A percentile compares a stretch with the other conserved stretches of the same genome.
Evolutionary conservation across 2,113 vertebrate genomes (phyloP).

Genomic region (Perccottus glenii): DNA sequence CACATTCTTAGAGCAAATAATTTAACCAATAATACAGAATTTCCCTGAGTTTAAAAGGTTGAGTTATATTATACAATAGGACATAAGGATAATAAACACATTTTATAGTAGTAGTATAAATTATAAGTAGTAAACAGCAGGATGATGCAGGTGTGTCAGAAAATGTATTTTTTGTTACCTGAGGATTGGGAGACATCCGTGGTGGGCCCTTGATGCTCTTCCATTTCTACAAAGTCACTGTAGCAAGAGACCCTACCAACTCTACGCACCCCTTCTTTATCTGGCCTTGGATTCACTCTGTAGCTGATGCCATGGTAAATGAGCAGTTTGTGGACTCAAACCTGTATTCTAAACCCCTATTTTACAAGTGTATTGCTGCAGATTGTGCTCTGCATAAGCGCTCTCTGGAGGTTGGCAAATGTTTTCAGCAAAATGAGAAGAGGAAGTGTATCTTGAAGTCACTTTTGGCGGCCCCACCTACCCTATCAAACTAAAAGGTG

Average conservation of each 20-base stretch:
- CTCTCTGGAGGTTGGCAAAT: slow-evolving; percentile 70
- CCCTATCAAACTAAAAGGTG: slow-evolving; percentile 38
- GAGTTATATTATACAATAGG: too few species aligned
- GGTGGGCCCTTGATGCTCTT: slow-evolving; percentile 46
- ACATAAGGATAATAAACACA: too few species aligned
- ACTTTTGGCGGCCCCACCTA: slow-evolving; percentile 69
- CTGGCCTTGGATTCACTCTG: slow-evolving; percentile 5
- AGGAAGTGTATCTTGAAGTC: slow-evolving; percentile 77
- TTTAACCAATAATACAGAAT: too few species aligned
- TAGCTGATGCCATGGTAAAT: slow-evolving; percentile 13
- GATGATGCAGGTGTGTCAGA: background rate
- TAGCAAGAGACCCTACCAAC: slow-evolving; percentile 18
- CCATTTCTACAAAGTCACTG: slow-evolving; percentile 53
- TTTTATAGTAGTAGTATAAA: too few species aligned
- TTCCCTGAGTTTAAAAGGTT: too few species aligned
- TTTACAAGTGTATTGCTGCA: slow-evolving; percentile 27
- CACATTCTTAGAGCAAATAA: too few species aligned
- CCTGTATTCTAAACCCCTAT: slow-evolving; percentile 11
- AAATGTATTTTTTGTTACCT: slow-evolving; percentile 49
- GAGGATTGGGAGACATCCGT: slow-evolving; percentile 44
- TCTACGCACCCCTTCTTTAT: slow-evolving; percentile 27
- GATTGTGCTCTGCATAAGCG: slow-evolving; percentile 42
- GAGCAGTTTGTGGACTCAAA: slow-evolving; percentile 9
- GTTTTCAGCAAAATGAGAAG: slow-evolving; percentile 66
- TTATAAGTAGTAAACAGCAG: background rate